Evolutionary conservation across 2,888 invertebrate species (phyloP).

Genomic region (Chrysotoxum bicinctum): DNA sequence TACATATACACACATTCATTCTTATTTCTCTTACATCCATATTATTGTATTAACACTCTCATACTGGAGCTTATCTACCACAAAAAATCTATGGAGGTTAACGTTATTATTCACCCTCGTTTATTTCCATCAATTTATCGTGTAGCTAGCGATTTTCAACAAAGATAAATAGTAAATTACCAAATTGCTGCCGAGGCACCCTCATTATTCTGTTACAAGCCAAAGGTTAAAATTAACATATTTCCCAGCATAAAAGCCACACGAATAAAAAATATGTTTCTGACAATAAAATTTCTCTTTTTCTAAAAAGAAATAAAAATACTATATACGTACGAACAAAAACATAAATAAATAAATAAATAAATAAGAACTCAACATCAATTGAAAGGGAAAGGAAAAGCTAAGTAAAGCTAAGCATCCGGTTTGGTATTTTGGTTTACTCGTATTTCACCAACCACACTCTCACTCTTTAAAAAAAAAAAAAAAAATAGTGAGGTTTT

Average conservation of each 20-base stretch:
- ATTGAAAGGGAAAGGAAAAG: not conserved
- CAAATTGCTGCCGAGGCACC: conserved; percentile 30
- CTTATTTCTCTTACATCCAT: not conserved
- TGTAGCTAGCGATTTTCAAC: conserved; percentile 1
- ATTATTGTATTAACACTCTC: not conserved
- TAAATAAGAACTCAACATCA: conserved; percentile 19
- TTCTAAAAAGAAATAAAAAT: not conserved
- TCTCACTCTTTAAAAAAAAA: not conserved
- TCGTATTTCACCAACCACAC: conserved; percentile 19
- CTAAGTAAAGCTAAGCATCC: not conserved
- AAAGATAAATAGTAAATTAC: conserved; percentile 29
- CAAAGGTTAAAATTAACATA: conserved; percentile 52
- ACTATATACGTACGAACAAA: not conserved
- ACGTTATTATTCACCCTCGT: conserved; percentile 16
- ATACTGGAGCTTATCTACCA: not conserved
- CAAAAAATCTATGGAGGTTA: conserved; percentile 17
- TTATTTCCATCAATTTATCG: conserved; percentile 34
- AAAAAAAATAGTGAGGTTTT: conserved; percentile 13
- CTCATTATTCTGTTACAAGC: conserved; percentile 38
- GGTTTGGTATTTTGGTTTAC: conserved; percentile 22
- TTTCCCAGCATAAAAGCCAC: conserved; percentile 20
- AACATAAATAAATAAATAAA: not conserved
- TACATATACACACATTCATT: not conserved
- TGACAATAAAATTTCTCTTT: conserved; percentile 16
- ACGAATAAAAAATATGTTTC: conserved; percentile 58